phyloP scores from a whole-genome alignment of 1,140 invertebrate genomes.

The Chymomyza costata region DNA sequence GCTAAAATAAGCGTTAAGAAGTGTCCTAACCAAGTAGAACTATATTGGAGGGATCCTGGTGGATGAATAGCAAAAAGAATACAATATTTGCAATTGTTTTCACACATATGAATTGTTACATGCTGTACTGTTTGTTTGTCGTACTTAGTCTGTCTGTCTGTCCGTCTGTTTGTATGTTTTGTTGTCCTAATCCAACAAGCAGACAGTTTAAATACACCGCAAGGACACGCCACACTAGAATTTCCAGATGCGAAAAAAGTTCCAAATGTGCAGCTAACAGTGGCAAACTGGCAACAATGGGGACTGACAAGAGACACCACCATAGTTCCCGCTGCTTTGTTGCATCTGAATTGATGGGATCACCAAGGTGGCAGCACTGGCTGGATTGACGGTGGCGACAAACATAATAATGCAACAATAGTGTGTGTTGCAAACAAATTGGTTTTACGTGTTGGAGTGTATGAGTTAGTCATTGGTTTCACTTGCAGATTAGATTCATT shows the following conservation, averaged over 20 bases:
- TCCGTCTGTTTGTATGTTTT: constrained; percentile 40
- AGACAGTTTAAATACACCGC: constrained; percentile 74
- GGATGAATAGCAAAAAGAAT: neutral
- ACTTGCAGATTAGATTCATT: constrained; percentile 70
- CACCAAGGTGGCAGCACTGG: neutral
- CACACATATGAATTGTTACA: constrained; percentile 68
- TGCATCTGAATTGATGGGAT: constrained; percentile 7
- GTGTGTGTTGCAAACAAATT: constrained; percentile 67
- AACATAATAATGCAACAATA: constrained; percentile 73
- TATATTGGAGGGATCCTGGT: constrained; percentile 11
- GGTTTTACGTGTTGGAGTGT: constrained; percentile 43
- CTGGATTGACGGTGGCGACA: constrained; percentile 29
- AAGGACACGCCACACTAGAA: constrained; percentile 59
- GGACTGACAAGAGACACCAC: constrained; percentile 29
- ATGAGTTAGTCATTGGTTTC: constrained; percentile 39
- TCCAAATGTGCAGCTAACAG: constrained; percentile 1
- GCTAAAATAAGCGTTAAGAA: constrained; percentile 73
- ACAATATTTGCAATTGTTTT: neutral
- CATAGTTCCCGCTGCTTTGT: constrained; percentile 33
- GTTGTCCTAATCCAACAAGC: constrained; percentile 67
- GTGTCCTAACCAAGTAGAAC: constrained; percentile 57
- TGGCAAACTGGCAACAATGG: constrained; percentile 22
- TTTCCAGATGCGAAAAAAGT: constrained; percentile 44
- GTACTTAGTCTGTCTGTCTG: constrained; percentile 15
- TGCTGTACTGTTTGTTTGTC: constrained; percentile 59